Base-by-base conservation (phyloP, 2,797 vertebrate genomes). In the Amblyopsis hoosieri region DNA sequence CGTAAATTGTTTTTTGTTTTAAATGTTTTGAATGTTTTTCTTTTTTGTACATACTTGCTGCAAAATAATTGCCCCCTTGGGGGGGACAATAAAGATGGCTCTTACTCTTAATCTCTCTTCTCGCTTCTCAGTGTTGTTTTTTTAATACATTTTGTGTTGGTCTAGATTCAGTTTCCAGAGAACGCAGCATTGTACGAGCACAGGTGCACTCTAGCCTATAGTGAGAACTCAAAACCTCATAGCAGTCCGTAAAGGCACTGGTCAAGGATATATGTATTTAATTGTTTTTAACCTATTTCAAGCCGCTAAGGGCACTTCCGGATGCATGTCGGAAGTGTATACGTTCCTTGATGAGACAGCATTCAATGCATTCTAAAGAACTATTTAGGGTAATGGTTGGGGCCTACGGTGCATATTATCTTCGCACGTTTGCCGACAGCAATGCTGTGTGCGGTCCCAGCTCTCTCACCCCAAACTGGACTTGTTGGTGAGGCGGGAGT, bases 401-500 rank as follows among this genome's bases (percentile, higher is more conserved):
- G 19, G 14, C 17, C 1, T 23, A 7, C 12, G 4, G 3, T 14
- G 50, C 50, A 56, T 62, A 59, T 58, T 54, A 1, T 4, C 2
- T 23, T 55, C 9, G 55, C 46, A 50, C 50, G 51, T 37, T 63
- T 11, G 17, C 46, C 13, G 2, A n/a, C 17, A 11, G 53, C 2
- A 23, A 2, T 11, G 5, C 2, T 23, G 53, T 23, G 53, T 54
- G 53, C 1, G 17, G 0, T 17, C 31, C 17, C 12, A 23, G 5
- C 19, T 73, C 57, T 60, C 45, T 94, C 90, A 96, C 55, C 94
- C 92, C 47, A 93, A 94, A 15, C 92, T 94, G 84, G 95, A 97
- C 87, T 97, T 97, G 92, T 96, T 97, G 87, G 94, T 96, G 87
- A 92, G 85, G 54, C 90, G 94, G 83, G 95, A 95, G 89, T 96